These are phyloP conservation scores for Ophion obscuratus DNA, from an alignment of 2,888 invertebrate genomes.

Conservation along the genomic window DNA sequence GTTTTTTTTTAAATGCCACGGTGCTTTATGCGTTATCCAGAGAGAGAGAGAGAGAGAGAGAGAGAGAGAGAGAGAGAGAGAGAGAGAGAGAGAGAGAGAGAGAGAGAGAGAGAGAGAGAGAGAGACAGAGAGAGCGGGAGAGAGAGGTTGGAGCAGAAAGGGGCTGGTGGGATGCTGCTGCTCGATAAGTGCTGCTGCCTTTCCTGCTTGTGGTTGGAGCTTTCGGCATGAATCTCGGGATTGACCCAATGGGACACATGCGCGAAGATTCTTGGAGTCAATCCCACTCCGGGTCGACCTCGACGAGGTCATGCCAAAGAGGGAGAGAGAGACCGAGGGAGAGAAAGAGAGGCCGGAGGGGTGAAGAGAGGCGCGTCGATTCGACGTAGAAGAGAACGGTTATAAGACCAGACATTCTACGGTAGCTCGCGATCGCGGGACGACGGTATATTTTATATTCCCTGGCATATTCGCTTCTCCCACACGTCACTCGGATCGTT, in stretches of 20 bases:
- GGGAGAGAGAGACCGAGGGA: constrained; percentile 20
- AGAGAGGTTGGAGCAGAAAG: constrained; percentile 2
- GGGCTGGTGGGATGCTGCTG: constrained; percentile 30
- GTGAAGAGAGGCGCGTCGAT: constrained; percentile 52
- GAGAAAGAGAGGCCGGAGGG: constrained; percentile 13
- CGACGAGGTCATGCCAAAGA: constrained; percentile 58
- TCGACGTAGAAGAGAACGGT: constrained; percentile 64
- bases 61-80: not conserved
- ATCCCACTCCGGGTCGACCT: constrained; percentile 65
- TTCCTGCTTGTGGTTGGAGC: constrained; percentile 25
- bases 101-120: not conserved
- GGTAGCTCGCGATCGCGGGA: constrained; percentile 47
- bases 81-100: not conserved
- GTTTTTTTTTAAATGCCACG: constrained; percentile 1
- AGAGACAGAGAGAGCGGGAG: not conserved
- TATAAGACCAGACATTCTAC: constrained; percentile 42
- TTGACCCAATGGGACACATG: constrained; percentile 65
- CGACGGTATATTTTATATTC: constrained; percentile 41
- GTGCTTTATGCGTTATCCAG: not conserved
- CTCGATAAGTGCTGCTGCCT: constrained; percentile 38
- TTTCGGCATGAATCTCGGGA: constrained; percentile 54
- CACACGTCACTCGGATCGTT: constrained; percentile 31
- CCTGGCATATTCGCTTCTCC: not conserved
- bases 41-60: too few species aligned
- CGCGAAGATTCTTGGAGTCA: constrained; percentile 68